Evolutionary conservation across 2,797 vertebrate species (phyloP).

Genomic region (Parotocinclus haroldoi): DNA sequence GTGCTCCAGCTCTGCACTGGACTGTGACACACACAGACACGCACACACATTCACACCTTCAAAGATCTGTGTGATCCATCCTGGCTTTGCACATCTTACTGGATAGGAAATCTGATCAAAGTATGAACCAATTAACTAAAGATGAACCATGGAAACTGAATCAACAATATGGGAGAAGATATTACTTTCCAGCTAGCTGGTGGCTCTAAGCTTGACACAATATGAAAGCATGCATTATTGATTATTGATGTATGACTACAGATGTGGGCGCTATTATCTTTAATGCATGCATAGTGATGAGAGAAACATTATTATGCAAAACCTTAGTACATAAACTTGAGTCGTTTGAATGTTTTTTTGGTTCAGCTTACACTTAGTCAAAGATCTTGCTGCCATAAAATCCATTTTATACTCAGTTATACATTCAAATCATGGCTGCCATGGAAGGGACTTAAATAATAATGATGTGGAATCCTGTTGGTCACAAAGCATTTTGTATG

Average conservation of each 20-base stretch:
- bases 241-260: conserved; percentile 20
- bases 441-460: no score
- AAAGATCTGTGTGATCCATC: conserved; percentile 34
- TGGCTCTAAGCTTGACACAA: neutral
- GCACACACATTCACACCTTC: conserved; percentile 19
- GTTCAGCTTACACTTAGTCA: no score
- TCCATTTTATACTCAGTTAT: no score
- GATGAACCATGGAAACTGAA: conserved; percentile 30
- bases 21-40: conserved; percentile 3
- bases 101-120: conserved; percentile 37
- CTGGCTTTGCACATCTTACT: conserved; percentile 15
- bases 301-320: no score
- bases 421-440: no score
- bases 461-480: no score
- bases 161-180: conserved; percentile 30
- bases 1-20: neutral
- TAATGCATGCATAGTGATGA: conserved; percentile 6
- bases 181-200: conserved; percentile 8
- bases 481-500: no score
- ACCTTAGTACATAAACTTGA: no score
- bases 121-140: conserved; percentile 33
- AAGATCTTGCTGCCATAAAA: no score
- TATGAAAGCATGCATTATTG: conserved; percentile 30
- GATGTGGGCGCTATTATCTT: conserved; percentile 15
- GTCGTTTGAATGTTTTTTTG: no score